phyloP scores from a whole-genome alignment of 37 sponge, comb jelly and placozoan genomes.

The Amphimedon queenslandica region DNA sequence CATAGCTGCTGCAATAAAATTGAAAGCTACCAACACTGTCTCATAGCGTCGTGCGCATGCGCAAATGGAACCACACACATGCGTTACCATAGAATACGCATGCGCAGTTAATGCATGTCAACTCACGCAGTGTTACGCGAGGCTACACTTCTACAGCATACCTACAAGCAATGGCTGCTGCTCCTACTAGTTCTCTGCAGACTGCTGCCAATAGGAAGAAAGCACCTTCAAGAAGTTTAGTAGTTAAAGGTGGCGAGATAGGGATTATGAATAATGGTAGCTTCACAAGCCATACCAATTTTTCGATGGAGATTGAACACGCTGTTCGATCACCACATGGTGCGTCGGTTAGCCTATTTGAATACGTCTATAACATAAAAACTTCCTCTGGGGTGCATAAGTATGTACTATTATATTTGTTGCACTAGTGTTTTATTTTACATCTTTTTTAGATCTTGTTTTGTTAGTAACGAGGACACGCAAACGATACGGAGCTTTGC shows the following conservation, averaged over 20 bases:
- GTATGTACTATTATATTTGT: neutral
- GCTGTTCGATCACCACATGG: too few relatives aligned
- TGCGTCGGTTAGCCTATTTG: neutral
- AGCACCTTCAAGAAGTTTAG: too few relatives aligned
- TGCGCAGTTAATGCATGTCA: neutral
- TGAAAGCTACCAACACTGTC: too few relatives aligned
- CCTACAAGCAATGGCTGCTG: neutral
- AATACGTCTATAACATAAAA: neutral
- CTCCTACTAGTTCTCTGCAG: too few relatives aligned
- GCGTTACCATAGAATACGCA: too few relatives aligned
- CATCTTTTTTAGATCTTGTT: neutral
- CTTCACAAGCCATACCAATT: slow-evolving; percentile 11
- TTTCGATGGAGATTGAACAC: slow-evolving; percentile 1
- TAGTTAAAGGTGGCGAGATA: slow-evolving; percentile 1
- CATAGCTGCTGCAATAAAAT: too few relatives aligned
- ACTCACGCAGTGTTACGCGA: neutral
- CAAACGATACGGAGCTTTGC: neutral
- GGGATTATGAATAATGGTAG: slow-evolving; percentile 9
- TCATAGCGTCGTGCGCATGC: too few relatives aligned
- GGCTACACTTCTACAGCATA: neutral
- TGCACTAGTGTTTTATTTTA: neutral
- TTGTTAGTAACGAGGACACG: neutral
- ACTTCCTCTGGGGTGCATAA: neutral
- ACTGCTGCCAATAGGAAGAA: too few relatives aligned
- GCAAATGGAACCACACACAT: neutral